Evolutionary conservation across 2,113 vertebrate species (phyloP), one percentile per base, ranked within the genome.

Genomic region (Tursiops truncatus): DNA sequence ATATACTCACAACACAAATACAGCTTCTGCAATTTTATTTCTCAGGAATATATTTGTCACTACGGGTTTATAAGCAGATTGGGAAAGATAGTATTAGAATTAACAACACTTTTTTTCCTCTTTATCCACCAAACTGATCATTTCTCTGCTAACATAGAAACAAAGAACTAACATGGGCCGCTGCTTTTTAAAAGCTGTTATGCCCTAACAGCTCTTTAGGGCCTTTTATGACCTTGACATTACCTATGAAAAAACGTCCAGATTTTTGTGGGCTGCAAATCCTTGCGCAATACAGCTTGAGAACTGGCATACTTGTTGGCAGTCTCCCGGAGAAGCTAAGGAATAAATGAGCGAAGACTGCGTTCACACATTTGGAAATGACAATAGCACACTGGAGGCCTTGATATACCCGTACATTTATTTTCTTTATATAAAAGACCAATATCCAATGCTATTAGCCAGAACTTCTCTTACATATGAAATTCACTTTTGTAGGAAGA

Each of bases 341-440:
- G 82, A 79, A 95, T 90, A 96, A 94, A 95, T 5, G 58, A 68
- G 92, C 62, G 67, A 38, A 91, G 77, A 11, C 26, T 77, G 62
- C 87, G 67, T 91, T 96, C 95, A 86, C 89, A 85, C 81, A 74
- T 81, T 90, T 88, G 83, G 83, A 88, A 94, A 89, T 21, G 65
- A 50, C 38, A 23, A 44, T 13, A 50, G 74, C 31, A 31, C 71
- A 81, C 33, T 44, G 28, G 56, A 79, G 71, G 60, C 58, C 36
- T 84, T 41, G 26, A 58, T 63, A 44, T 26, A 81, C n/a, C 13
- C 28, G n/a, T 15, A 38, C 62, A n/a, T 50, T 95, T 92, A 36
- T 56, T 95, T 94, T 58, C 88, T 89, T 79, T 68, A 5, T 8
- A 8, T 17, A 63, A 6, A 65, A 33, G 76, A 80, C 31, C 91